These are phyloP conservation scores for Oxystoma pomonae DNA, from an alignment of 2,888 invertebrate genomes.

Conservation along the genomic window DNA sequence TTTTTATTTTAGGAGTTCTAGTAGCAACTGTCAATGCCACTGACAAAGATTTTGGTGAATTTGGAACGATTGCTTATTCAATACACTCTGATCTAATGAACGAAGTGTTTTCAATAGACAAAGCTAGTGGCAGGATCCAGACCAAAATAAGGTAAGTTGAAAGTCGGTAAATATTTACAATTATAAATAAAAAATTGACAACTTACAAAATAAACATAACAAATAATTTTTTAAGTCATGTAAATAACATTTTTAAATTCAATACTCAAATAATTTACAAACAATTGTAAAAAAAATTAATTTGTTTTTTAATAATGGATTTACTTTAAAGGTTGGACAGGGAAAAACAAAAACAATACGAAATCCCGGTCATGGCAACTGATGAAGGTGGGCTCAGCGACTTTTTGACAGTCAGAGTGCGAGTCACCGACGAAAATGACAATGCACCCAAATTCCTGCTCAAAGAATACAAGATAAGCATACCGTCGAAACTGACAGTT, in stretches of 20 bases:
- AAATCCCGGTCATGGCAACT: conserved; percentile 74
- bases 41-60: conserved; percentile 79
- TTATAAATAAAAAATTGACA: no score
- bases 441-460: conserved; percentile 73
- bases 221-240: no score
- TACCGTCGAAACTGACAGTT: conserved; percentile 56
- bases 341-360: conserved; percentile 65
- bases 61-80: conserved; percentile 69
- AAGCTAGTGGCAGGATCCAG: conserved; percentile 64
- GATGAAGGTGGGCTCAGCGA: conserved; percentile 79
- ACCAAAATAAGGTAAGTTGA: conserved; percentile 47
- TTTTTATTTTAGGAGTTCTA: neutral
- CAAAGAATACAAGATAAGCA: conserved; percentile 72
- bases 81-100: conserved; percentile 71
- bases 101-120: conserved; percentile 71
- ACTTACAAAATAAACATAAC: no score
- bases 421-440: conserved; percentile 81
- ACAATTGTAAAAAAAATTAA: no score
- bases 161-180: no score
- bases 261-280: no score
- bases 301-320: conserved; percentile 1
- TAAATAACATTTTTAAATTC: no score
- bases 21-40: conserved; percentile 71
- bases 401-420: conserved; percentile 72
- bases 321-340: conserved; percentile 60